Evolutionary conservation across 2,888 invertebrate genomes (phyloP).

Genomic region (Drosophila sordidula): DNA sequence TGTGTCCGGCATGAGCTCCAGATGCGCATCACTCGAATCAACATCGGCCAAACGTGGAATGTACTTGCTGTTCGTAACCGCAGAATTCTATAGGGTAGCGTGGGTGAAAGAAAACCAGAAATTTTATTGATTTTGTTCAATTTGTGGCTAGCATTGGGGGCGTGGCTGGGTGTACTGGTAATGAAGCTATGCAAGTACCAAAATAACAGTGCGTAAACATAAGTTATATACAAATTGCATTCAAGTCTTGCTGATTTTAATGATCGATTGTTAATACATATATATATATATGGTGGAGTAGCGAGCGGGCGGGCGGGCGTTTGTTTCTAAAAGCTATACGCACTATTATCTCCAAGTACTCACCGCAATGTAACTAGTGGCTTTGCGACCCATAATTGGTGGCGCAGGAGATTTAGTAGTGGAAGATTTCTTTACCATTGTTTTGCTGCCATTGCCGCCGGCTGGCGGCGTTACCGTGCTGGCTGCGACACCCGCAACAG

Average conservation of each 20-base stretch:
- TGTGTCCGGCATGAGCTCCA: conserved; percentile 86
- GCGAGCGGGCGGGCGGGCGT: conserved; percentile 30
- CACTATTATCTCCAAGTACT: conserved; percentile 79
- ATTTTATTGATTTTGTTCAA: neutral
- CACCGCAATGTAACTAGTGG: conserved; percentile 88
- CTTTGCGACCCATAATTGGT: conserved; percentile 87
- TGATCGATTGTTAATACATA: conserved; percentile 32
- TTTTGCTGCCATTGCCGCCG: conserved; percentile 47
- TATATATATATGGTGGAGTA: conserved; percentile 24
- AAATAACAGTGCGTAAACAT: conserved; percentile 76
- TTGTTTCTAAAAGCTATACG: conserved; percentile 69
- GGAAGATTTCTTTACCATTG: conserved; percentile 83
- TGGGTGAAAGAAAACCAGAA: neutral
- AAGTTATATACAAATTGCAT: conserved; percentile 64
- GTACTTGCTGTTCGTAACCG: conserved; percentile 86
- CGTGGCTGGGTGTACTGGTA: conserved; percentile 22
- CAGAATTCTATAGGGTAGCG: conserved; percentile 82
- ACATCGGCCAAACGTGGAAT: conserved; percentile 86
- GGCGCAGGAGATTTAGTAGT: conserved; percentile 85
- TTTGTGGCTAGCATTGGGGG: neutral
- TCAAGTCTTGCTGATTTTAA: conserved; percentile 24
- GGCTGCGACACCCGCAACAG: conserved; percentile 9
- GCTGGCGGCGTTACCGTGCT: conserved; percentile 45
- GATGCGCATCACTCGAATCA: conserved; percentile 66
- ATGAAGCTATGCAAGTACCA: conserved; percentile 72